phyloP scores from a whole-genome alignment of 2,113 vertebrate genomes.

The Atractosteus spatula region DNA sequence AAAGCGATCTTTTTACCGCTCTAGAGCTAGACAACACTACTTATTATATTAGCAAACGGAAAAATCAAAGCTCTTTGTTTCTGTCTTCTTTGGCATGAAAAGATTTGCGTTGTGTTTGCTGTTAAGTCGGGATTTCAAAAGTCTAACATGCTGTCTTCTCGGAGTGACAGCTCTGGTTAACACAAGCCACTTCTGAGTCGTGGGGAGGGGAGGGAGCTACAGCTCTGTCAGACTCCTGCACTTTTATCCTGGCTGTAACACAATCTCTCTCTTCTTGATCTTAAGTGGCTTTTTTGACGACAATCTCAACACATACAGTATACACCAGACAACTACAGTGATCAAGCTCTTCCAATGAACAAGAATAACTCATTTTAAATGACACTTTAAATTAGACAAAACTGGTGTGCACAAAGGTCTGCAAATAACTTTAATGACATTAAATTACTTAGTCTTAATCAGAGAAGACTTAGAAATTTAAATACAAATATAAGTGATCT shows the following conservation, averaged over 20 bases:
- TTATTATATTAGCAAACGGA: not conserved
- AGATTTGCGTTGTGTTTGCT: not conserved
- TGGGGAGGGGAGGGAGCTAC: constrained; percentile 1
- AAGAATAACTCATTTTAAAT: too few species aligned
- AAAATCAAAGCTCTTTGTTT: not conserved
- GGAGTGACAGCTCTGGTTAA: not conserved
- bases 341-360: too few species aligned
- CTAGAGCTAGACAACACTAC: too few species aligned
- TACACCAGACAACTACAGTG: too few species aligned
- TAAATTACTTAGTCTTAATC: too few species aligned
- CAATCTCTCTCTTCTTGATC: constrained; percentile 13
- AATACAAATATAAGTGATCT: too few species aligned
- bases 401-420: too few species aligned
- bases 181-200: constrained; percentile 8
- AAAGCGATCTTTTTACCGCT: too few species aligned
- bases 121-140: constrained; percentile 8
- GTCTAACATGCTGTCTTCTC: not conserved
- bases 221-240: not conserved
- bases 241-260: constrained; percentile 10
- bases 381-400: too few species aligned
- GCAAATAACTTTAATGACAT: too few species aligned
- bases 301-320: not conserved
- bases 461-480: too few species aligned
- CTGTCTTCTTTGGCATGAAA: constrained; percentile 17
- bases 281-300: not conserved